Base-by-base conservation (phyloP, 2,797 vertebrate species). In the Eulemur mongoz region DNA sequence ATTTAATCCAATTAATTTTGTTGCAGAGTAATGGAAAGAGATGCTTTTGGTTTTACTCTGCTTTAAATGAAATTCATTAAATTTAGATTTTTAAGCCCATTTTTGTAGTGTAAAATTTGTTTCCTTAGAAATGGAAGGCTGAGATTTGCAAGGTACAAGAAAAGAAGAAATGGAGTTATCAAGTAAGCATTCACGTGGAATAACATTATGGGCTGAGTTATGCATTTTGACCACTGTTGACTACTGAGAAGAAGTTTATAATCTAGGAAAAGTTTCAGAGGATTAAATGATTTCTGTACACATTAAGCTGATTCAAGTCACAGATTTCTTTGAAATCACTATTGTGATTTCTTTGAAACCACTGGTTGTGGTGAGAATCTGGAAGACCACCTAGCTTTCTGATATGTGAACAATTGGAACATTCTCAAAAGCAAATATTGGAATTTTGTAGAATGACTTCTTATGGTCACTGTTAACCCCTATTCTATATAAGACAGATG, bases 291-390 rank as follows among this genome's bases (percentile, higher is more conserved):
- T 50, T 52, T 90, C 72, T 91, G 5, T 87, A 65, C 11, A 52
- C 11, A 88, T 85, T 85, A 78, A 82, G 80, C 25, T n/a, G 38
- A 93, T 93, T 96, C 76, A 95, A 95, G 89, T 89, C 27, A 83
- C 38, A 90, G n/a, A 79, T 86, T 85, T 88, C 30, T 90, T 93
- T 94, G 72, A 96, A 92, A 82, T 43, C 43, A 43, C 43, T 43
- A 1, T 40, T 40, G 40, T 40, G 30, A 79, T 86, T 85, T 88
- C 30, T 90, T 93, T 94, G 72, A 96, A 92, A 82, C 9, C 43
- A 43, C 17, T 84, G 50, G 40, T 35, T 45, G 67, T 54, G 22
- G 20, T 89, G 20, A 91, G 75, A 96, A 70, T 89, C 73, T 35
- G 75, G 87, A 94, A 72, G 35, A 92, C 50, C 23, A 61, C 15